Evolutionary conservation across 2,797 vertebrate genomes (phyloP).

Genomic region (Propithecus perrieri): DNA sequence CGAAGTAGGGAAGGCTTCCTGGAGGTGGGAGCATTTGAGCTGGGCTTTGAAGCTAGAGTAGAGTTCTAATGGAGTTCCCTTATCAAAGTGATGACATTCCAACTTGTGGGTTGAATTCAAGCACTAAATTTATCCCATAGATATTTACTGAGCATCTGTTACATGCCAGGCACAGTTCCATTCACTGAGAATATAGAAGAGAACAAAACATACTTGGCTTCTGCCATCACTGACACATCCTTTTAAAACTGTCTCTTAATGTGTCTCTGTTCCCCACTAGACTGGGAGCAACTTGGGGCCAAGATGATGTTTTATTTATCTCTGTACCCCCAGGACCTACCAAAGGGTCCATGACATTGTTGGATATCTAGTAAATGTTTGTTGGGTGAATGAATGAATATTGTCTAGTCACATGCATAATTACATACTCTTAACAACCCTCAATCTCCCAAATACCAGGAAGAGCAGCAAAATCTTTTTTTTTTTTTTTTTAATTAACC

Average conservation of each 20-base stretch:
- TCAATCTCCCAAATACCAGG: not conserved
- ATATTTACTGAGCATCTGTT: not conserved
- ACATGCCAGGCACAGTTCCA: not conserved
- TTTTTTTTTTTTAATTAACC: too few species aligned
- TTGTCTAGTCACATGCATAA: not conserved
- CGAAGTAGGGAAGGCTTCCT: not conserved
- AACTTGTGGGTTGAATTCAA: not conserved
- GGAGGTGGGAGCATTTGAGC: not conserved
- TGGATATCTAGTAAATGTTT: not conserved
- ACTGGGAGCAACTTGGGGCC: not conserved
- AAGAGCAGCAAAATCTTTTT: not conserved
- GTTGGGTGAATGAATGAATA: not conserved
- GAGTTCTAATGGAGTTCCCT: not conserved
- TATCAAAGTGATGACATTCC: not conserved
- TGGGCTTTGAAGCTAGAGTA: not conserved
- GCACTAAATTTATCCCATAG: not conserved
- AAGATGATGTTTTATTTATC: conserved; percentile 11
- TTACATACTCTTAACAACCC: not conserved
- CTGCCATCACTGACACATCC: not conserved
- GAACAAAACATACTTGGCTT: conserved; percentile 25
- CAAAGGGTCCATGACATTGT: not conserved
- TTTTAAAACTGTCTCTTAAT: conserved; percentile 15
- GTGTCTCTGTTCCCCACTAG: not conserved
- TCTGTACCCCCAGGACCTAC: not conserved
- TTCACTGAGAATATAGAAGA: not conserved